Evolutionary conservation across 2,888 invertebrate genomes (phyloP), one percentile per base, ranked within the genome.

Genomic region (Polylopha cassiicola): DNA sequence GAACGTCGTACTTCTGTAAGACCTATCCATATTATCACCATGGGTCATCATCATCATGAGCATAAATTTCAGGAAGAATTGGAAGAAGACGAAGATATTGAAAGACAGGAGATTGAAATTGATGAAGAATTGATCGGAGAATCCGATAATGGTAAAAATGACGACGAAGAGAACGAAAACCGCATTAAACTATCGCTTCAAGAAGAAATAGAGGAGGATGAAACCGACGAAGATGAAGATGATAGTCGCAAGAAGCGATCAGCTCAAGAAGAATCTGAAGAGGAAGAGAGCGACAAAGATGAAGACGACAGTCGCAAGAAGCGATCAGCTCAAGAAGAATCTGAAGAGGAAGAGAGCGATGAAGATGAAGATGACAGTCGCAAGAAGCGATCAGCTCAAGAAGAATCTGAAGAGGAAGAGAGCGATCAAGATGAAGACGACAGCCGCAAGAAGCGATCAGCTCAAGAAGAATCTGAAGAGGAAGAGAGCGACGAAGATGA

Each of bases 51-150:
- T 14, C 17, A 17, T n/a, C 34, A 39, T 11, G 36, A 16, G 1
- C 11, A 38, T 15, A 20, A 22, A 33, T 20, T 38, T 21, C 28
- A 43, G 43, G 50, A 36, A 47, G 55, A 49, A 37, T 48, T 36
- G 3, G 50, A 28, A 17, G 44, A 36, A 13, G 45, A 17, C 3
- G 36, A 44, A 16, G 23, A 27, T n/a, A 50, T 50, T 6, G 51
- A 47, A 11, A 32, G 47, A 9, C 44, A 48, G 1, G 53, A 49
- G 3, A 26, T 38, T 13, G 32, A 43, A 37, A 27, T 38, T 47
- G 24, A 28, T 26, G 30, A 38, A 21, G 26, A 14, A 34, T 37
- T 2, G 42, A 48, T 44, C 4, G 24, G 18, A 11, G 29, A 43
- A 15, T 41, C 44, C 7, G 41, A 49, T 4, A 11, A 17, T 21